Conservation (phyloP, 2,797 vertebrate species). For the Craterocephalus amniculus region DNA sequence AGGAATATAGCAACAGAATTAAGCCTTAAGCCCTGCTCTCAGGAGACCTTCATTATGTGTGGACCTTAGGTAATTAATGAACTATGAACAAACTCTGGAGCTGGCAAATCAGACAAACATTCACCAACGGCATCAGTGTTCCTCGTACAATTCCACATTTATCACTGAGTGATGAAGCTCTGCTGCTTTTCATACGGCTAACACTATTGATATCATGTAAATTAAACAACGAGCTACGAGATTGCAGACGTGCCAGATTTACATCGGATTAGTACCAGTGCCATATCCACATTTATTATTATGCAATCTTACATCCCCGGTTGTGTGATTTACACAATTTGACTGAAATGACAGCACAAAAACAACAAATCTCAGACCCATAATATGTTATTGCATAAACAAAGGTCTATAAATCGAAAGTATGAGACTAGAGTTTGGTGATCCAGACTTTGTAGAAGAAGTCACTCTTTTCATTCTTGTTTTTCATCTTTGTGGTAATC, state of each 20-base stretch:
- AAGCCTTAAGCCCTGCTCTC: constrained; percentile 47
- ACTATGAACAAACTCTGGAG: constrained; percentile 45
- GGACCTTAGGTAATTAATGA: constrained; percentile 61
- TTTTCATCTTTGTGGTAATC: constrained; percentile 5
- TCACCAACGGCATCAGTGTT: constrained; percentile 8
- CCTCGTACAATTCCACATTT: constrained; percentile 12
- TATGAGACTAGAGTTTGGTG: background rate
- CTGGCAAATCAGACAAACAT: constrained; percentile 29
- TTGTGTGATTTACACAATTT: background rate
- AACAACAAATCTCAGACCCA: background rate
- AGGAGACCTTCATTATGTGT: constrained; percentile 50
- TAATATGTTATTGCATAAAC: background rate
- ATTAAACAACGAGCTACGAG: background rate
- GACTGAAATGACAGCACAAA: background rate
- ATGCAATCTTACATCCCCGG: background rate
- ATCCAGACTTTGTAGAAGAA: background rate
- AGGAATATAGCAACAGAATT: constrained; percentile 39
- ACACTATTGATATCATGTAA: background rate
- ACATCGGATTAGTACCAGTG: background rate
- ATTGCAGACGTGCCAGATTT: background rate
- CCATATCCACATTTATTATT: background rate
- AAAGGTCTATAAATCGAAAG: background rate
- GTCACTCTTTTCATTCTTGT: background rate
- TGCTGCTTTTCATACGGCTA: background rate
- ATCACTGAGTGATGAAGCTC: constrained; percentile 8